Conservation (phyloP, 53 echinoderm and acorn worm genomes). For the Hippasteria phrygiana region DNA sequence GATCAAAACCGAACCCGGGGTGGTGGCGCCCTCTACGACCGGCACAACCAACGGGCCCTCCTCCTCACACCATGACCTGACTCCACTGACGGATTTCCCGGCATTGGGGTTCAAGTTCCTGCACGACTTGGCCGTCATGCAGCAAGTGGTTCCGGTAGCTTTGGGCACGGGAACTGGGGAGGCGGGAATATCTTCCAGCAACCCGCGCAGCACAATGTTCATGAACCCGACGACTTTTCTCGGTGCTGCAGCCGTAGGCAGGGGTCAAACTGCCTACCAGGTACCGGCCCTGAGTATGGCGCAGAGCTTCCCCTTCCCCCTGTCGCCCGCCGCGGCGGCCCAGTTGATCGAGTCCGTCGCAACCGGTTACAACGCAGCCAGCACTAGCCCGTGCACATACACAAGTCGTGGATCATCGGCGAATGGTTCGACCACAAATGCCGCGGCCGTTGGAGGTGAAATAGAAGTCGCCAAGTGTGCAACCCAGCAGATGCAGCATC, state of each 20-base stretch:
- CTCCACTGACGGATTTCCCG: conserved; percentile 84
- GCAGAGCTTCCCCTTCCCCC: conserved; percentile 40
- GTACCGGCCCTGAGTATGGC: conserved; percentile 43
- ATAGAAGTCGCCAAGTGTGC: conserved; percentile 1
- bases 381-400: conserved; percentile 21
- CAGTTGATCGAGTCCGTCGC: conserved; percentile 10
- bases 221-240: conserved; percentile 40
- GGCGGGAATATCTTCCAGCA: background rate
- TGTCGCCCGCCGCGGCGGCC: conserved; percentile 34
- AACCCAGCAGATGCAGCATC: background rate
- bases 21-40: background rate
- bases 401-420: background rate
- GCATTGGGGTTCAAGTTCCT: conserved; percentile 81
- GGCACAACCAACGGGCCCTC: background rate
- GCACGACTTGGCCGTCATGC: conserved; percentile 74
- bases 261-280: conserved; percentile 18
- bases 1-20: conserved; percentile 6
- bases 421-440: background rate
- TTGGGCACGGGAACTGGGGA: conserved; percentile 39
- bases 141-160: conserved; percentile 73
- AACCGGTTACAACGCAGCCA: conserved; percentile 7
- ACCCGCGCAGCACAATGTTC: conserved; percentile 24
- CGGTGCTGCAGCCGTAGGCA: conserved; percentile 25
- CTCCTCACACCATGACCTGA: conserved; percentile 60
- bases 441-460: background rate